Evolutionary conservation across 2,113 vertebrate species (phyloP).

Genomic region (Thamnaconus septentrionalis): DNA sequence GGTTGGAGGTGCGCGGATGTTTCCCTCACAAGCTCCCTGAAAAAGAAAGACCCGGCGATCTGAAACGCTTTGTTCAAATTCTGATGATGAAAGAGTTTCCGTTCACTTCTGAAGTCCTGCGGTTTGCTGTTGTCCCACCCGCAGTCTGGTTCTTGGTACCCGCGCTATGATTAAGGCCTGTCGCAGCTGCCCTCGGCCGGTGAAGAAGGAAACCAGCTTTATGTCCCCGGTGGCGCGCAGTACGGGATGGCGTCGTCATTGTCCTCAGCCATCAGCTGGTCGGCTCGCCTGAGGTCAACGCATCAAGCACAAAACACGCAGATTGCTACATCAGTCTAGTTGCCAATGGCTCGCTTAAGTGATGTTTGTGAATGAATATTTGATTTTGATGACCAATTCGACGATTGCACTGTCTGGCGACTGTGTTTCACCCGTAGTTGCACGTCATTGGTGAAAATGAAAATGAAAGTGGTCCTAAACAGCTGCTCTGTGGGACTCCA

Average conservation of each 20-base stretch:
- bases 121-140: not conserved
- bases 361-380: too few species aligned
- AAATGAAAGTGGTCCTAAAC: too few species aligned
- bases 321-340: not conserved
- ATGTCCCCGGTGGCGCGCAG: constrained; percentile 90
- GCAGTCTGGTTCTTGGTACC: constrained; percentile 74
- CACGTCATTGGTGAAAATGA: too few species aligned
- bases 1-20: constrained; percentile 79
- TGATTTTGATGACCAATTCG: too few species aligned
- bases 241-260: constrained; percentile 93
- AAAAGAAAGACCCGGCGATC: not conserved
- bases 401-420: too few species aligned
- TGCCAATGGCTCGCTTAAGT: too few species aligned
- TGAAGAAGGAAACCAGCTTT: constrained; percentile 89
- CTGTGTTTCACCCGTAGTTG: too few species aligned
- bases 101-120: not conserved
- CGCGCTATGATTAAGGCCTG: constrained; percentile 92
- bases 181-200: constrained; percentile 88
- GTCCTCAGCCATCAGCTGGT: constrained; percentile 94
- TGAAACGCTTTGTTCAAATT: too few species aligned
- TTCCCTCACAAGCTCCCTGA: constrained; percentile 95
- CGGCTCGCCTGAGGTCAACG: constrained; percentile 84
- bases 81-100: not conserved
- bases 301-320: not conserved
- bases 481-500: too few species aligned